Conservation (phyloP, 2,888 invertebrate species). For the Drosophila fungiperda region DNA sequence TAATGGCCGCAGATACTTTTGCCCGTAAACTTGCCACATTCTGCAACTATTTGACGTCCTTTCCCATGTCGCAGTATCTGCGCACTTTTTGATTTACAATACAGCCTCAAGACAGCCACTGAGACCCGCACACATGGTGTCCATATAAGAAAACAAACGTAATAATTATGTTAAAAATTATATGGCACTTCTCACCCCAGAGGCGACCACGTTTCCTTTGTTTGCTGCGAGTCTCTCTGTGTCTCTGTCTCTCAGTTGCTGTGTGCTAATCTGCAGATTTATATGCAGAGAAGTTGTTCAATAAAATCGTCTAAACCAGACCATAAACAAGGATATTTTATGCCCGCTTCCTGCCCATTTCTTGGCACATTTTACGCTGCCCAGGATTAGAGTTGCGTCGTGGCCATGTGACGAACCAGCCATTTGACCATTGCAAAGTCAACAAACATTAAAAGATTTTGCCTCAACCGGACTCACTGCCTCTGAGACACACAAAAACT, state of each 20-base stretch:
- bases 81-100: constrained; percentile 57
- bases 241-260: not conserved
- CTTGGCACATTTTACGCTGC: constrained; percentile 51
- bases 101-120: constrained; percentile 13
- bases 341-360: constrained; percentile 64
- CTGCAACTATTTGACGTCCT: constrained; percentile 36
- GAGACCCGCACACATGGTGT: constrained; percentile 41
- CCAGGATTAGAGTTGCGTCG: constrained; percentile 62
- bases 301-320: constrained; percentile 82
- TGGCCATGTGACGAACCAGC: constrained; percentile 48
- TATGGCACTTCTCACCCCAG: constrained; percentile 78
- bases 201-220: constrained; percentile 32
- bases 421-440: constrained; percentile 55
- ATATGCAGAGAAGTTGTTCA: constrained; percentile 84
- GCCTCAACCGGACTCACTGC: constrained; percentile 20
- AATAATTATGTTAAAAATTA: constrained; percentile 80
- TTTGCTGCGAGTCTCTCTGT: constrained; percentile 30
- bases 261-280: constrained; percentile 82
- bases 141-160: constrained; percentile 67
- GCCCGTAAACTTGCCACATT: constrained; percentile 28
- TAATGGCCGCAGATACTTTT: constrained; percentile 54
- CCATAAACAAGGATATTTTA: constrained; percentile 81
- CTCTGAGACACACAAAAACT: constrained; percentile 38
- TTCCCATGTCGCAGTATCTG: constrained; percentile 53
- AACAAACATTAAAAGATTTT: constrained; percentile 37